A percentile compares a stretch with the other conserved stretches of the same genome.
Conservation (phyloP, 2,797 vertebrate genomes). For the Acestrorhynchus altus region DNA sequence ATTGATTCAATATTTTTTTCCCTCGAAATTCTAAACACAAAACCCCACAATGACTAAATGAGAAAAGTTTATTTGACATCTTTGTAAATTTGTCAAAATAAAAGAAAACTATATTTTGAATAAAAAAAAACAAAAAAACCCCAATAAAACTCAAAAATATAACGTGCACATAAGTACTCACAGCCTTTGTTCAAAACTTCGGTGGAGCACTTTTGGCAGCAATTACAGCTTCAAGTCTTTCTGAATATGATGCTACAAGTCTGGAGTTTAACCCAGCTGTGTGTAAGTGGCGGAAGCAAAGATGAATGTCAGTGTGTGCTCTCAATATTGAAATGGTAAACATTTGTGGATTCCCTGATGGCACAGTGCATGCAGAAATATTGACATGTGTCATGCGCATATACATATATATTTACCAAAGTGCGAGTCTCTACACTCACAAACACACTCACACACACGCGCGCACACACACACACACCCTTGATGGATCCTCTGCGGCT, state of each 20-base stretch:
- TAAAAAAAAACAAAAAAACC: neutral
- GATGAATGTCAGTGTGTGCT: neutral
- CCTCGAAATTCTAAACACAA: no score
- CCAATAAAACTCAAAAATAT: no score
- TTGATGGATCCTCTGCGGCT: neutral
- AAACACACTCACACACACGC: neutral
- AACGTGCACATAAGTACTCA: no score
- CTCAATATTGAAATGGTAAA: neutral
- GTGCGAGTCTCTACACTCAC: neutral
- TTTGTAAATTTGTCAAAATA: no score
- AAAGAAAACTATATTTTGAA: no score
- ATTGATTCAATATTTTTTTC: no score
- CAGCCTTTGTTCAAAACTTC: no score
- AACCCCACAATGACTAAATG: no score
- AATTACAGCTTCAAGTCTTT: no score
- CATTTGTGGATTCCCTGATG: neutral
- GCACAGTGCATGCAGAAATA: neutral
- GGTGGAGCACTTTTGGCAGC: no score
- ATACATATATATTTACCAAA: neutral
- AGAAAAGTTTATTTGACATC: no score
- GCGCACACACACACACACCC: neutral
- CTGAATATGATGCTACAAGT: no score
- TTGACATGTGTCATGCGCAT: neutral
- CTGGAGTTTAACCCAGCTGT: neutral
- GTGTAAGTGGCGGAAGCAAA: neutral